These are phyloP conservation scores for Cynaeus angustus DNA, from an alignment of 2,888 invertebrate species.

Conservation along the genomic window DNA sequence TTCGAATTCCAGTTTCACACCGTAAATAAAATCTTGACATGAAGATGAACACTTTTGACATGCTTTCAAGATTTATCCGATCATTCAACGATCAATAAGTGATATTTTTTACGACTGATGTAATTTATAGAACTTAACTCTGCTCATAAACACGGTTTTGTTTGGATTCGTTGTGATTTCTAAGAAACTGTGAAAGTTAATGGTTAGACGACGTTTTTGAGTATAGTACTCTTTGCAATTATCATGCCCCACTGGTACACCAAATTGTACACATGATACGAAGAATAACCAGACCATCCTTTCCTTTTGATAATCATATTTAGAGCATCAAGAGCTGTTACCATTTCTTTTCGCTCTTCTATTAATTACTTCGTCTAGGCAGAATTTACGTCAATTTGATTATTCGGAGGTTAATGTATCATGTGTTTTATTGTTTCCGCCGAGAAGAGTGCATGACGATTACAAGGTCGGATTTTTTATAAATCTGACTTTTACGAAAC, in stretches of 20 bases:
- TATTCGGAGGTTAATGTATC: slow-evolving; percentile 29
- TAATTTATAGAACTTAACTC: neutral
- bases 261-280: slow-evolving; percentile 49
- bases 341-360: slow-evolving; percentile 17
- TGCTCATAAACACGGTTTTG: slow-evolving; percentile 2
- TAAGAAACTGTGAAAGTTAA: slow-evolving; percentile 34
- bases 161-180: neutral
- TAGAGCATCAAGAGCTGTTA: slow-evolving; percentile 31
- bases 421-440: slow-evolving; percentile 29
- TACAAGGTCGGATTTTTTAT: slow-evolving; percentile 34
- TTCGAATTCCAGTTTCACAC: slow-evolving; percentile 16
- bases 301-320: slow-evolving; percentile 43
- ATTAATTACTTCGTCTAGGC: slow-evolving; percentile 17
- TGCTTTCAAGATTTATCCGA: slow-evolving; percentile 19
- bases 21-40: slow-evolving; percentile 16
- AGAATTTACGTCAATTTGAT: slow-evolving; percentile 7
- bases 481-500: slow-evolving; percentile 12
- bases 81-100: slow-evolving; percentile 15
- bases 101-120: neutral
- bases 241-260: slow-evolving; percentile 51
- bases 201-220: slow-evolving; percentile 38
- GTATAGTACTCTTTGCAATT: slow-evolving; percentile 34
- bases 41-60: slow-evolving; percentile 23
- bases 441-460: slow-evolving; percentile 33
- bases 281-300: slow-evolving; percentile 48